phyloP scores from a whole-genome alignment of 2,888 invertebrate genomes.

The Microplitis deprimator region DNA sequence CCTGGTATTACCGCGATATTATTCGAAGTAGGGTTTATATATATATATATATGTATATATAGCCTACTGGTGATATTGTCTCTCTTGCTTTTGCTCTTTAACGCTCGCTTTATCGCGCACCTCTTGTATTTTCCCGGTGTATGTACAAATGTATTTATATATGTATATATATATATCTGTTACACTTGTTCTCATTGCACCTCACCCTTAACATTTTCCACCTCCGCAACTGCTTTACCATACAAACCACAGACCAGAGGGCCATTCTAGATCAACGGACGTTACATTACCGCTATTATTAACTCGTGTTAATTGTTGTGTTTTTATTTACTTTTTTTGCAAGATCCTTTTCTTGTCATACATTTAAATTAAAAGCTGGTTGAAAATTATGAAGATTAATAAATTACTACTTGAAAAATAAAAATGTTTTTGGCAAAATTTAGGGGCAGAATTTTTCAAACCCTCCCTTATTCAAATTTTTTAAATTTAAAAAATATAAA shows the following conservation, averaged over 20 bases:
- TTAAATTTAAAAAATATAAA: background rate
- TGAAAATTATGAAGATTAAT: too few species aligned
- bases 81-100: background rate
- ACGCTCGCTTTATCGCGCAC: constrained; percentile 23
- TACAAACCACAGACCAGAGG: constrained; percentile 59
- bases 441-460: too few species aligned
- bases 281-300: constrained; percentile 63
- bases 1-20: constrained; percentile 64
- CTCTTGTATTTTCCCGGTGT: background rate
- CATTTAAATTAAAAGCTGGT: too few species aligned
- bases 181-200: background rate
- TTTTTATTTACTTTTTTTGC: constrained; percentile 40
- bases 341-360: constrained; percentile 4
- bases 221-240: constrained; percentile 51
- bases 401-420: too few species aligned
- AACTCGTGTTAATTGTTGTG: constrained; percentile 64
- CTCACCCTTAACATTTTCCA: constrained; percentile 20
- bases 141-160: background rate
- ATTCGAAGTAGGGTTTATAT: constrained; percentile 56
- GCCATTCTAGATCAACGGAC: constrained; percentile 59
- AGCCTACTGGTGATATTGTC: constrained; percentile 26
- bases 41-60: constrained; percentile 34
- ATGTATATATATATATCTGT: background rate
- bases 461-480: too few species aligned
- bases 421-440: too few species aligned